Evolutionary conservation across 1,140 invertebrate species (phyloP).

Genomic region (Bombus fervidus): DNA sequence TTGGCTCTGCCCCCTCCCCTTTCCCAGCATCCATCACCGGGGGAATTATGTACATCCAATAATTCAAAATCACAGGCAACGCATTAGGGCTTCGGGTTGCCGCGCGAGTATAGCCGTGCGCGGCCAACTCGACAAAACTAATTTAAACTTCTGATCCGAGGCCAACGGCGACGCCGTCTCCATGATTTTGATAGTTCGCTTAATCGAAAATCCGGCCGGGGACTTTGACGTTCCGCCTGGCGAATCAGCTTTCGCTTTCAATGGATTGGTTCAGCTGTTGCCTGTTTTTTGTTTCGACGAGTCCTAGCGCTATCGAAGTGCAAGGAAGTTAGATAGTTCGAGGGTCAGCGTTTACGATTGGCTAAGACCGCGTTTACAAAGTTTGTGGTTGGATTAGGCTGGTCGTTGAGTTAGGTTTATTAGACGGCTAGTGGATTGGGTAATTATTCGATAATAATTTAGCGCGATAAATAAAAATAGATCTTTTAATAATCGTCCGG

Average conservation of each 20-base stretch:
- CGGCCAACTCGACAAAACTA: conserved; percentile 49
- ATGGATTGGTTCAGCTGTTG: background rate
- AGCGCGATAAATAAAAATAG: too few relatives aligned
- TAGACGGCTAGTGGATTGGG: too few relatives aligned
- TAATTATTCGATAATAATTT: too few relatives aligned
- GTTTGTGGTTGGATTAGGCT: too few relatives aligned
- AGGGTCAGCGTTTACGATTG: too few relatives aligned
- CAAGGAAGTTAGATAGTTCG: background rate
- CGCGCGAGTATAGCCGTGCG: background rate
- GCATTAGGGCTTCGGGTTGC: conserved; percentile 13
- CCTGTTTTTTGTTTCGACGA: background rate
- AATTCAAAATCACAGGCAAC: conserved; percentile 50
- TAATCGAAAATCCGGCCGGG: conserved; percentile 33
- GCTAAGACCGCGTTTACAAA: too few relatives aligned
- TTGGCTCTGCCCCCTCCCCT: too few relatives aligned
- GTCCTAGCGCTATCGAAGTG: too few relatives aligned
- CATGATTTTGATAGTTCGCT: conserved; percentile 52
- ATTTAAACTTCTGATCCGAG: conserved; percentile 49
- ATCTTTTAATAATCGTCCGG: too few relatives aligned
- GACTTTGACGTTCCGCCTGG: background rate
- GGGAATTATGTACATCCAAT: conserved; percentile 52
- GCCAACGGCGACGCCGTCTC: background rate
- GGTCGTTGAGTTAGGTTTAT: too few relatives aligned
- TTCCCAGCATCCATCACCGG: conserved; percentile 27
- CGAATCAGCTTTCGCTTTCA: background rate